phyloP scores from a whole-genome alignment of 2,113 vertebrate genomes.

The Furnarius figulus region DNA sequence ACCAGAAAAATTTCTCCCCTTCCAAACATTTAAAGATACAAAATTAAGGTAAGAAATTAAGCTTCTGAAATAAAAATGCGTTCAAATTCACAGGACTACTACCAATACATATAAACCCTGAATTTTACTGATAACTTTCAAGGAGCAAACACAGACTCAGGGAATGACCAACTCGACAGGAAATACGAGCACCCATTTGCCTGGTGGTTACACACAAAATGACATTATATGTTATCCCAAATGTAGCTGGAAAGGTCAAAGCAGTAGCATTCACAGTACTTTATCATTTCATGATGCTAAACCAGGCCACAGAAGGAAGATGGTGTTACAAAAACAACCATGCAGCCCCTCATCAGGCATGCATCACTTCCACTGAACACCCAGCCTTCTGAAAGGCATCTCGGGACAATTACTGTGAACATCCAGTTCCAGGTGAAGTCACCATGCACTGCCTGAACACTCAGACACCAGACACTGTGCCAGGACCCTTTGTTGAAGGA shows the following conservation, averaged over 20 bases:
- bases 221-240: neutral
- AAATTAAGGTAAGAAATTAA: neutral
- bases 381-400: fast-evolving
- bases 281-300: neutral
- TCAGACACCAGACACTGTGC: fast-evolving
- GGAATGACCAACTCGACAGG: neutral
- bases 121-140: neutral
- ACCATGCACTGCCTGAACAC: fast-evolving
- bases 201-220: neutral
- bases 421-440: neutral
- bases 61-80: neutral
- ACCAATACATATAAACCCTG: neutral
- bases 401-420: neutral
- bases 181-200: neutral
- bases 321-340: neutral
- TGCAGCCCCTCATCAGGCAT: neutral
- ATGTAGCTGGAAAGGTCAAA: neutral
- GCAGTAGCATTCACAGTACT: neutral
- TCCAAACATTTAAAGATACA: neutral
- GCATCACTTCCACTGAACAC: neutral
- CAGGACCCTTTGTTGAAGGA: neutral
- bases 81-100: neutral
- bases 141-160: neutral
- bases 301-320: neutral
- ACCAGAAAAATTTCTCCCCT: fast-evolving